Conservation (phyloP, 2,113 vertebrate genomes). For the Desmodus rotundus region DNA sequence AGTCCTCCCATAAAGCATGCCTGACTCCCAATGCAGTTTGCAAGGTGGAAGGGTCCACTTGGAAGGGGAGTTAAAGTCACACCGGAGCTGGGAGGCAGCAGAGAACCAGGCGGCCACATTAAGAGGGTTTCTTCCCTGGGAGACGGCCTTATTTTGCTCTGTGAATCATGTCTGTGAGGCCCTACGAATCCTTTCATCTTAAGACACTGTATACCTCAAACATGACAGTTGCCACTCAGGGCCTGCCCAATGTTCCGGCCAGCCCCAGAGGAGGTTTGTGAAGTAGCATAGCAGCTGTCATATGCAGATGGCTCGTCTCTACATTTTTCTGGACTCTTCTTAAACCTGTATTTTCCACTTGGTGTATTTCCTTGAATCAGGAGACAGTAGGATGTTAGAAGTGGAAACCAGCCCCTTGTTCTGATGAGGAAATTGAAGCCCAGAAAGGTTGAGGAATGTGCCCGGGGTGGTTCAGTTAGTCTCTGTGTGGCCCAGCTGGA, state of each 20-base stretch:
- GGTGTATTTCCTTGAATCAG: background rate
- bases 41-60: background rate
- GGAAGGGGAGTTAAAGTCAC: background rate
- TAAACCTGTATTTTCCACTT: background rate
- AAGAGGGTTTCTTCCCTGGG: background rate
- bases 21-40: background rate
- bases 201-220: background rate
- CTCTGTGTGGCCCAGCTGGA: background rate
- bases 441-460: too few species aligned
- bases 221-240: background rate
- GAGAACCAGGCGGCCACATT: rapidly evolving
- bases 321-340: background rate
- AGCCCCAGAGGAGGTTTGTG: background rate
- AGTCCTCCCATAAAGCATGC: background rate
- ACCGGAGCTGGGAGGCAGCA: background rate
- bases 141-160: background rate
- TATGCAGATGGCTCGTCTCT: background rate
- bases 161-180: background rate
- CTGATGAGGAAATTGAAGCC: background rate
- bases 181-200: background rate
- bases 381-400: background rate
- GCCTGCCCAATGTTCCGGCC: background rate
- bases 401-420: background rate
- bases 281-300: background rate
- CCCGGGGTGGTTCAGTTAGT: background rate